Evolutionary conservation across 2,113 vertebrate genomes (phyloP).

Genomic region (Sporophila hypoxantha): DNA sequence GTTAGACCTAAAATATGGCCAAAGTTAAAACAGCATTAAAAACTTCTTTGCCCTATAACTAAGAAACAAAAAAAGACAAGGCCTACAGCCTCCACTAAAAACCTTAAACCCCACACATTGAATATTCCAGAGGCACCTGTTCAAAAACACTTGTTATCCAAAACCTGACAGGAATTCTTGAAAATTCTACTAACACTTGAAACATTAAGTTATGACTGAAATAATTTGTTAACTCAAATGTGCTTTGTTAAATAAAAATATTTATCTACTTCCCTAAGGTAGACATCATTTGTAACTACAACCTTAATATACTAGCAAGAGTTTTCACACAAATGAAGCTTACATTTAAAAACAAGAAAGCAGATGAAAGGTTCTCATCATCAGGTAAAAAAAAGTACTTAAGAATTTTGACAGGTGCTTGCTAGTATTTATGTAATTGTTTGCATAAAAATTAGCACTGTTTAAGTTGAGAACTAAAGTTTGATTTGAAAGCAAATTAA

Average conservation of each 20-base stretch:
- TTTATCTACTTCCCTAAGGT: neutral
- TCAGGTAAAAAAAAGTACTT: neutral
- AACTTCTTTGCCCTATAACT: neutral
- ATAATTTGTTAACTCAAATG: neutral
- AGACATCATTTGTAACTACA: neutral
- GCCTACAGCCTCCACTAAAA: neutral
- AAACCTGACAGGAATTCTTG: neutral
- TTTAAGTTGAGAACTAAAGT: neutral
- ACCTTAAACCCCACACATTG: fast-evolving
- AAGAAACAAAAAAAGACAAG: neutral
- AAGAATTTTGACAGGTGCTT: neutral
- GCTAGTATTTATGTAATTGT: neutral
- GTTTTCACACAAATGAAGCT: neutral
- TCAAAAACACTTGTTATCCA: neutral
- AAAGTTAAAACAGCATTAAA: neutral
- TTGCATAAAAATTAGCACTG: neutral
- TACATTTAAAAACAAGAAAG: neutral
- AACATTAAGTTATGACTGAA: neutral
- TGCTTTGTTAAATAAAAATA: neutral
- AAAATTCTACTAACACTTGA: neutral
- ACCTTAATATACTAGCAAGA: neutral
- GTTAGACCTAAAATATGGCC: neutral
- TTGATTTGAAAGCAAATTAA: neutral
- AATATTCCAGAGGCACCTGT: neutral
- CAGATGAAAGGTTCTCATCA: neutral